Percentiles rank a stretch among this genome's conserved stretches.
Evolutionary conservation across 30 jellyfish, hydroid and myxozoan species (phyloP).

Genomic region (Rhopilema esculentum): DNA sequence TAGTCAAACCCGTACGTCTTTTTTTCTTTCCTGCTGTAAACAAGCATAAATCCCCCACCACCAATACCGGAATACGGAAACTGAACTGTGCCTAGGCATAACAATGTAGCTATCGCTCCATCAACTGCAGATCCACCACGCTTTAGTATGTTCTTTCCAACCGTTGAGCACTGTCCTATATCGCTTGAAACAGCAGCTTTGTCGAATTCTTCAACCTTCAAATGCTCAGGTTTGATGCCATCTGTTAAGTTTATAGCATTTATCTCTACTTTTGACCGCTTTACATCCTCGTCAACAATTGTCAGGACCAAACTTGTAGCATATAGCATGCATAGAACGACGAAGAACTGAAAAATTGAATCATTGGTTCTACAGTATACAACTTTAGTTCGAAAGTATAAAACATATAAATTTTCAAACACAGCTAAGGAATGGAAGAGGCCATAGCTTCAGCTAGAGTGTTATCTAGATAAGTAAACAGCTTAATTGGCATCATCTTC

Average conservation of each 20-base stretch:
- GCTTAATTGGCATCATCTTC: no score
- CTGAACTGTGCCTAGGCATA: slow-evolving; percentile 83
- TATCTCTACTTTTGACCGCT: neutral
- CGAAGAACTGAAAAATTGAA: neutral
- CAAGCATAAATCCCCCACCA: slow-evolving; percentile 93
- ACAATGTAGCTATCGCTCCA: slow-evolving; percentile 84
- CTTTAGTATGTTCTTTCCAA: slow-evolving; percentile 77
- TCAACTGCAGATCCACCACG: slow-evolving; percentile 93
- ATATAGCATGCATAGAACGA: neutral
- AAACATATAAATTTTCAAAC: no score
- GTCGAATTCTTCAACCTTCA: slow-evolving; percentile 15
- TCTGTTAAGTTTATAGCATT: slow-evolving; percentile 19
- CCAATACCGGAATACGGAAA: slow-evolving; percentile 90
- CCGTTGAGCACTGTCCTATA: slow-evolving; percentile 37
- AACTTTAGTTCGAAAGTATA: no score
- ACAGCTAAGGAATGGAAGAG: no score
- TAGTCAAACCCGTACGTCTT: slow-evolving; percentile 57
- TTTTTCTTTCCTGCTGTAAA: slow-evolving; percentile 36
- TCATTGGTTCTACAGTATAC: no score
- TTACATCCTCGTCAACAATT: neutral
- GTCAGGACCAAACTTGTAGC: neutral
- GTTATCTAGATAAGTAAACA: no score
- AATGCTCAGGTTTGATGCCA: neutral
- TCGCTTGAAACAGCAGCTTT: slow-evolving; percentile 71
- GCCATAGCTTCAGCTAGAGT: no score